Percentiles rank a stretch among this genome's conserved stretches.
phyloP scores from a whole-genome alignment of 2,888 invertebrate species.

The Dichetophora obliterata region DNA sequence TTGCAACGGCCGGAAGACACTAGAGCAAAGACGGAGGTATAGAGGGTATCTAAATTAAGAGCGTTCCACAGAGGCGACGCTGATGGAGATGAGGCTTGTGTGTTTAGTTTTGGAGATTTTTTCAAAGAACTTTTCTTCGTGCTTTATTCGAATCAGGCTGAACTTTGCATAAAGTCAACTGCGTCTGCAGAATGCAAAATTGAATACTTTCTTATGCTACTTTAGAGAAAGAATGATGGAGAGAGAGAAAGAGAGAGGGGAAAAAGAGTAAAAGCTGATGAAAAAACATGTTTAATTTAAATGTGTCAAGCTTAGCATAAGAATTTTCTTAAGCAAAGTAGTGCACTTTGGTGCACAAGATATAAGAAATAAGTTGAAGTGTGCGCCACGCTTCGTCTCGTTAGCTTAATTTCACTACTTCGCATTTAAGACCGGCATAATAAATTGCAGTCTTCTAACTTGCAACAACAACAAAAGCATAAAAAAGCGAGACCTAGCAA shows the following conservation, averaged over 20 bases:
- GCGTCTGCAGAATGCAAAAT: neutral
- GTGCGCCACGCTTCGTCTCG: too few species aligned
- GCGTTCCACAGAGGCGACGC: neutral
- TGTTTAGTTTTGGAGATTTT: too few species aligned
- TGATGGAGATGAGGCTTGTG: too few species aligned
- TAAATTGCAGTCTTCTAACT: neutral
- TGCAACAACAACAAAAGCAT: neutral
- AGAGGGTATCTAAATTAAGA: neutral
- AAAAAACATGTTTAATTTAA: neutral
- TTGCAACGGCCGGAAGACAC: neutral
- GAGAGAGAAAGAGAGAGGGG: too few species aligned
- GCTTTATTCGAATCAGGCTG: neutral
- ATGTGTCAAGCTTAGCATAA: slow-evolving; percentile 13
- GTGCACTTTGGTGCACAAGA: neutral
- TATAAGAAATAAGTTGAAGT: neutral
- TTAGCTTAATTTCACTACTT: slow-evolving; percentile 2
- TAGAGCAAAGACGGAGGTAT: neutral
- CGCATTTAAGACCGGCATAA: neutral
- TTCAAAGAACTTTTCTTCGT: too few species aligned
- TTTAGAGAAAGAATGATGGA: neutral
- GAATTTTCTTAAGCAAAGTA: neutral
- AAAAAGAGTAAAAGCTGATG: too few species aligned
- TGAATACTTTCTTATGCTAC: neutral
- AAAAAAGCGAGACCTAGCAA: too few species aligned
- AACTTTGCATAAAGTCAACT: neutral